Evolutionary conservation across 2,888 invertebrate genomes (phyloP).

Genomic region (Hypolimnas misippus): DNA sequence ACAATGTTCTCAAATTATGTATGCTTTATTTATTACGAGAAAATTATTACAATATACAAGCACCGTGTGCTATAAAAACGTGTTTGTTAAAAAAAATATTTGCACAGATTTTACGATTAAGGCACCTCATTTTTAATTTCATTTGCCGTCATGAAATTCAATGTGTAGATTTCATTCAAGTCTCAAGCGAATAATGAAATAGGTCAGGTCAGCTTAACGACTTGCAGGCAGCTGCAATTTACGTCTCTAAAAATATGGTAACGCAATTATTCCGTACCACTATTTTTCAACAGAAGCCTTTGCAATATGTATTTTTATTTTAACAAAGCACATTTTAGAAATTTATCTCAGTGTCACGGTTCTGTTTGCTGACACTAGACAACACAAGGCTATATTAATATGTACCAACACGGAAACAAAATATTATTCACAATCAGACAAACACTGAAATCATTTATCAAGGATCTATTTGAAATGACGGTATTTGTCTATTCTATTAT

Average conservation of each 20-base stretch:
- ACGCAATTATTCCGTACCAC: constrained; percentile 8
- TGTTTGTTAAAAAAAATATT: no score
- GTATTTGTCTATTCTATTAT: no score
- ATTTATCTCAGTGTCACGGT: not conserved
- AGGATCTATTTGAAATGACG: no score
- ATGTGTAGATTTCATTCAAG: constrained; percentile 6
- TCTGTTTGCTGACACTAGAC: not conserved
- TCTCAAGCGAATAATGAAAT: constrained; percentile 14
- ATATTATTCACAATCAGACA: not conserved
- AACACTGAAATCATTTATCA: not conserved
- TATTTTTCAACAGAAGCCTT: not conserved
- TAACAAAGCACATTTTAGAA: not conserved
- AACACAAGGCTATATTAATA: not conserved
- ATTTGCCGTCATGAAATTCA: not conserved
- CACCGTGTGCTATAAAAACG: no score
- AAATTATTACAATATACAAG: no score
- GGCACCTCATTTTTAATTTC: not conserved
- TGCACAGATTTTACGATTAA: not conserved
- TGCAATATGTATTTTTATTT: not conserved
- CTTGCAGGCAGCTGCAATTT: constrained; percentile 12
- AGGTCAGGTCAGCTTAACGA: constrained; percentile 26
- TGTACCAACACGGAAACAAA: not conserved
- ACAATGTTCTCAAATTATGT: no score
- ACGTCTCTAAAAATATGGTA: not conserved
- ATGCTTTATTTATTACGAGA: no score